Evolutionary conservation across 2,888 invertebrate species (phyloP), one percentile per base, ranked within the genome.

Genomic region (Rosalia funebris): DNA sequence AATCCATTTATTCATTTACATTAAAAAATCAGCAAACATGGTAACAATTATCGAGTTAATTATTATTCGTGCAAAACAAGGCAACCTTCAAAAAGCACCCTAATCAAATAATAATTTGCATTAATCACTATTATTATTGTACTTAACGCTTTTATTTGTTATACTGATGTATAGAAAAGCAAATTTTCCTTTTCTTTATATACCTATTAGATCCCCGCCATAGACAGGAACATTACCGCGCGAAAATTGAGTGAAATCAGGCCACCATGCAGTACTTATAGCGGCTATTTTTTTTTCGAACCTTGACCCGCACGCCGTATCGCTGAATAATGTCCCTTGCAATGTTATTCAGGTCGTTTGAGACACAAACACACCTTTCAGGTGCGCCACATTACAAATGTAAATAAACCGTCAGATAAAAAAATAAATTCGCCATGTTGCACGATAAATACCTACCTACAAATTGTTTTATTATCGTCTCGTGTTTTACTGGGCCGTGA

Each of bases 301-400:
- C 73, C 72, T 74, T 74, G 71, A 70, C 70, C 69, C 41, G 62
- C 16, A 10, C 31, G 41, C 20, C 31, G 10, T 37, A 39, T 53
- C 39, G 42, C 57, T 54, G 50, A 54, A 55, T 57, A 41, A 65
- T 46, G 39, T 60, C 63, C 63, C 60, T 46, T 54, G 60, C 61
- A 61, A 68, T 62, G 68, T 63, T 70, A 73, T 73, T 73, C 70
- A 69, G 74, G 72, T 72, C 73, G 68, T 70, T 65, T 64, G 63
- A 67, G 55, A 61, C 58, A 62, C 62, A 62, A 71, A 64, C 72
- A 71, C 73, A 66, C 74, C 71, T 72, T 68, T 72, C 70, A 72
- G 75, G 75, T 69, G 75, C 67, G 75, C 57, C 74, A 60, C 66
- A 73, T 72, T 71, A 68, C 54, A 62, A 71, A 72, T 73, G 70